Evolutionary conservation across 2,888 invertebrate species (phyloP).

Genomic region (Eristalis intricaria): DNA sequence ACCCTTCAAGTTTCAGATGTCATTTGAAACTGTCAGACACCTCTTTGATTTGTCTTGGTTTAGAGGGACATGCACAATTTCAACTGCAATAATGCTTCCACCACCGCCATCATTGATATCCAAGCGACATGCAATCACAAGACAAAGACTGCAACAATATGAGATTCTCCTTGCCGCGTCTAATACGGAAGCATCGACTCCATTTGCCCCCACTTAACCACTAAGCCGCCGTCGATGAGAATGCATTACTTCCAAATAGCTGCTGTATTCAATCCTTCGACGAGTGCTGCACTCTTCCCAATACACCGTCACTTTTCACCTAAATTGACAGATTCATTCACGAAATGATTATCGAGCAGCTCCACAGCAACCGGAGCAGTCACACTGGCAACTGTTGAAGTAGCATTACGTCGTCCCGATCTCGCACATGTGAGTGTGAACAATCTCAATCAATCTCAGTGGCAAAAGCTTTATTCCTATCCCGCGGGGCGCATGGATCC

Average conservation of each 20-base stretch:
- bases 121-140: neutral
- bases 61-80: neutral
- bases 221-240: neutral
- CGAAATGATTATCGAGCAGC: conserved; percentile 66
- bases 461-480: conserved; percentile 55
- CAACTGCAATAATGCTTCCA: neutral
- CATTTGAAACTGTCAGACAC: neutral
- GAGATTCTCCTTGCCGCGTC: neutral
- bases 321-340: conserved; percentile 66
- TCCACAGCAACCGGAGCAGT: neutral
- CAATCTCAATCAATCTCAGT: conserved; percentile 68
- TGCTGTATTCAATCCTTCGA: neutral
- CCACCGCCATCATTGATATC: neutral
- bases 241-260: neutral
- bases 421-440: conserved; percentile 55
- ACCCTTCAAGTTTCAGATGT: too few species aligned
- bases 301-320: conserved; percentile 53
- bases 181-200: neutral
- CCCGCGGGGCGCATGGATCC: conserved; percentile 26
- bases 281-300: conserved; percentile 11
- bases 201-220: neutral
- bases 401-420: conserved; percentile 42
- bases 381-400: conserved; percentile 53
- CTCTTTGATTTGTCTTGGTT: neutral
- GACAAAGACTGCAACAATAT: neutral